These are phyloP conservation scores for Ricordea florida DNA, from an alignment of 92 coral and sea anemone species.

Conservation along the genomic window DNA sequence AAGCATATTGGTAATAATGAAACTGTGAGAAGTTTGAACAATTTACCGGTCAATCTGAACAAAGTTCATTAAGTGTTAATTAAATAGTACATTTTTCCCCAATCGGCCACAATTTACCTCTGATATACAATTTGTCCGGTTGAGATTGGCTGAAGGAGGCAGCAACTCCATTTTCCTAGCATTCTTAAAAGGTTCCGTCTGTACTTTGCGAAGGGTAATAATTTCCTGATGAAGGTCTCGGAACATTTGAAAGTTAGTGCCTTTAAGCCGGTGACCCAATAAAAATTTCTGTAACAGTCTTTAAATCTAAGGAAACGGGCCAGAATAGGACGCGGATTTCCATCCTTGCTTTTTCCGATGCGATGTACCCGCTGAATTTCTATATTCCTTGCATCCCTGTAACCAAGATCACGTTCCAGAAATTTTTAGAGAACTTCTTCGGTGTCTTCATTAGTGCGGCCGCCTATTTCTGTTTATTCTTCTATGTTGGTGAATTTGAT, in stretches of 20 bases:
- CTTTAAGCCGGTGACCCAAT: background rate
- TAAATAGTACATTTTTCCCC: background rate
- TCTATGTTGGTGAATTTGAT: background rate
- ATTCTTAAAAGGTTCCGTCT: background rate
- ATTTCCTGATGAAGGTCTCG: no score
- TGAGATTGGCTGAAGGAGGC: constrained; percentile 2
- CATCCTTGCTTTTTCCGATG: background rate
- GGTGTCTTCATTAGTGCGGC: constrained; percentile 7
- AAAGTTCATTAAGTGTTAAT: background rate
- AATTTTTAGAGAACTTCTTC: background rate
- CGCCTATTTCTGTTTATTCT: no score
- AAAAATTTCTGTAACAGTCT: background rate
- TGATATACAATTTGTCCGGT: background rate
- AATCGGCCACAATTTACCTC: constrained; percentile 6
- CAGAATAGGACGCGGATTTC: background rate
- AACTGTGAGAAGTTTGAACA: no score
- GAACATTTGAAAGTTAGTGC: background rate
- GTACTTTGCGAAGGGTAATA: no score
- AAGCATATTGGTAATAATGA: background rate
- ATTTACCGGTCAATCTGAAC: background rate
- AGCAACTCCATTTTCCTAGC: background rate
- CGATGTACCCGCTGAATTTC: background rate
- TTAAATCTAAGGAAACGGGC: background rate
- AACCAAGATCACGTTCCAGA: background rate
- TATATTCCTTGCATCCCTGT: background rate